Evolutionary conservation across 1,140 invertebrate genomes (phyloP).

Genomic region (Pemphigus obesinymphae): DNA sequence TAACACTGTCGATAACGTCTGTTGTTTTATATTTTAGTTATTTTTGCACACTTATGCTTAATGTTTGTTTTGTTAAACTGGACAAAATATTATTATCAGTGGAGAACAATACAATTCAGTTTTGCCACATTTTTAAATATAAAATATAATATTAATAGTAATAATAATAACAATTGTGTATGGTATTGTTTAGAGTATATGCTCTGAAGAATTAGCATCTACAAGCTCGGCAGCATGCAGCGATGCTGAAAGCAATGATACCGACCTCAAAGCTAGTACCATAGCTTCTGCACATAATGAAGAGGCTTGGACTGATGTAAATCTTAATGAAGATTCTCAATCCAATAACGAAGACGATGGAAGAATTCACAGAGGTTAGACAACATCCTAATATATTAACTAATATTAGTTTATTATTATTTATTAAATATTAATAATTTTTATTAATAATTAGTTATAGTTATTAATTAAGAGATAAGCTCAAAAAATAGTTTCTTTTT

Average conservation of each 20-base stretch:
- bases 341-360: slow-evolving; percentile 57
- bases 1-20: background rate
- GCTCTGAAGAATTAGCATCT: slow-evolving; percentile 41
- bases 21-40: slow-evolving; percentile 7
- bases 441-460: too few species aligned
- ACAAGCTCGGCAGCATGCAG: slow-evolving; percentile 43
- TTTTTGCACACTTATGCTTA: background rate
- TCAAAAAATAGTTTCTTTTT: too few species aligned
- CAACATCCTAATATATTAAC: background rate
- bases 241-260: slow-evolving; percentile 48
- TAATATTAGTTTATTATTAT: too few species aligned
- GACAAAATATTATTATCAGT: too few species aligned
- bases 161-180: background rate
- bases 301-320: slow-evolving; percentile 87
- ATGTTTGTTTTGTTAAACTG: background rate
- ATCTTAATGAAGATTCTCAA: slow-evolving; percentile 70
- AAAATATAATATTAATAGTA: background rate
- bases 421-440: too few species aligned
- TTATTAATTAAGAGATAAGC: too few species aligned
- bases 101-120: too few species aligned
- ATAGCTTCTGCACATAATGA: slow-evolving; percentile 61
- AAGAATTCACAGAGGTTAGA: slow-evolving; percentile 41
- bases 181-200: slow-evolving; percentile 37
- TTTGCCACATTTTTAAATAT: too few species aligned
- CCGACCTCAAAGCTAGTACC: slow-evolving; percentile 45